A percentile compares a stretch with the other conserved stretches of the same genome.
phyloP scores from a whole-genome alignment of 2,113 vertebrate genomes.

The Alexandromys fortis region DNA sequence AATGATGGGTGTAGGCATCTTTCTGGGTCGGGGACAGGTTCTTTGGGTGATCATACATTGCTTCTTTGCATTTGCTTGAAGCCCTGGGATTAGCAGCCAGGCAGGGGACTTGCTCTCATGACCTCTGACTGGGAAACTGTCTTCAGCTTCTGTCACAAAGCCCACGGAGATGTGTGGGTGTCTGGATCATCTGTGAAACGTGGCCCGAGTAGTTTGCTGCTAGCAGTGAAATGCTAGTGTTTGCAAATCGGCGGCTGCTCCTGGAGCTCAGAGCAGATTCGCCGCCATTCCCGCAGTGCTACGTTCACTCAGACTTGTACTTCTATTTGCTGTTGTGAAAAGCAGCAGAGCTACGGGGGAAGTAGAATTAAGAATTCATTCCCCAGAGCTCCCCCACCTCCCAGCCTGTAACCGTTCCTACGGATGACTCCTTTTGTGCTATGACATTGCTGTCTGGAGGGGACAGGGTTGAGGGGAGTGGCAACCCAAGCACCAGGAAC shows the following conservation, averaged over 20 bases:
- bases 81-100: background rate
- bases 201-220: background rate
- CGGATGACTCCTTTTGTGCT: background rate
- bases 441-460: background rate
- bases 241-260: background rate
- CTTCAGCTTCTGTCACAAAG: background rate
- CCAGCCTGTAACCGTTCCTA: background rate
- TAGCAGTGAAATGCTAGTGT: background rate
- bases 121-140: background rate
- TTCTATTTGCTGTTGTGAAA: background rate
- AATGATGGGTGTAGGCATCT: background rate
- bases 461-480: background rate
- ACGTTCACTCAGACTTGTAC: background rate
- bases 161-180: background rate
- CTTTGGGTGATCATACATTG: background rate
- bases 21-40: background rate
- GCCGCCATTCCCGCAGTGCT: background rate
- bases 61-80: background rate
- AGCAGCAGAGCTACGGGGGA: background rate
- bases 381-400: background rate
- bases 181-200: background rate
- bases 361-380: background rate
- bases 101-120: background rate
- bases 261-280: background rate
- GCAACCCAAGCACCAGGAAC: background rate